These are phyloP conservation scores for Cuculus canorus DNA, from an alignment of 2,797 vertebrate genomes.

Conservation along the genomic window DNA sequence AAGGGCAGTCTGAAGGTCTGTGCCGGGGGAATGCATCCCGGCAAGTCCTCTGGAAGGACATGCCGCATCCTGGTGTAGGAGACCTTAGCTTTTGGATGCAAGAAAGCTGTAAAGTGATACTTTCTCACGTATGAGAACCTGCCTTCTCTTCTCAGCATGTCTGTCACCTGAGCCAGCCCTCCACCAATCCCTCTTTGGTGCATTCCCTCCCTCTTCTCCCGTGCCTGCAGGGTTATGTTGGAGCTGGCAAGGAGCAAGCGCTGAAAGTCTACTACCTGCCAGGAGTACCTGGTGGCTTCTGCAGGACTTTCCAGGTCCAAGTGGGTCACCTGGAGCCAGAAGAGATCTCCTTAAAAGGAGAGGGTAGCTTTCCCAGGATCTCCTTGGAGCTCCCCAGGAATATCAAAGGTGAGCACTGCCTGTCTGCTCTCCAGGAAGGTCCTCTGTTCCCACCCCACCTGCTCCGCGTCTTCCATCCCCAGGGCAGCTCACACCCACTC, in stretches of 20 bases:
- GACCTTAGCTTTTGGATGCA: no score
- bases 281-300: conserved; percentile 85
- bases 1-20: no score
- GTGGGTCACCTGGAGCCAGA: conserved; percentile 83
- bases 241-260: conserved; percentile 74
- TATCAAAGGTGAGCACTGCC: conserved; percentile 66
- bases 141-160: no score
- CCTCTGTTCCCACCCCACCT: neutral
- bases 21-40: no score
- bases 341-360: conserved; percentile 82
- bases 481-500: neutral
- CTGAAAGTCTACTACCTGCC: conserved; percentile 86
- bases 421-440: neutral
- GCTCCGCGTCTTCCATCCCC: fast-evolving
- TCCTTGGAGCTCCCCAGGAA: conserved; percentile 82
- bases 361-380: conserved; percentile 85
- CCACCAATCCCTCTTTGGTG: no score
- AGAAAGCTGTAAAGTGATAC: no score
- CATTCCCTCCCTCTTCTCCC: no score
- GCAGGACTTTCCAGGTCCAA: conserved; percentile 82
- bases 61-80: no score
- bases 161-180: no score
- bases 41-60: no score
- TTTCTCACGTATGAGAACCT: no score
- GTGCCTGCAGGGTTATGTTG: conserved; percentile 79